These are phyloP conservation scores for Pseudorectes ferrugineus DNA, from an alignment of 2,113 vertebrate genomes.

Conservation along the genomic window DNA sequence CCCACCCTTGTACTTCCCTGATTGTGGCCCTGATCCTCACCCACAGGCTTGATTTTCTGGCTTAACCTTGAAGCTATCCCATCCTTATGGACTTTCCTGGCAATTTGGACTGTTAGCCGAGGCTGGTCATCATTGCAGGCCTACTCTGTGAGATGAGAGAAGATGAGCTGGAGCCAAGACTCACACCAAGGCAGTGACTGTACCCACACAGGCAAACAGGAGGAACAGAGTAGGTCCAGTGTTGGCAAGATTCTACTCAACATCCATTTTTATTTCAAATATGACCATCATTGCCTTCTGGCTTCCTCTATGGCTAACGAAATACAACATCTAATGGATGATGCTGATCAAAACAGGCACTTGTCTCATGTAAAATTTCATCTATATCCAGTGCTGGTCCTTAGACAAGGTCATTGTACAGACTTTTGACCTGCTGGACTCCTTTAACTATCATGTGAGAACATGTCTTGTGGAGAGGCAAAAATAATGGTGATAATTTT, in stretches of 20 bases:
- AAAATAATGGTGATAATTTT: background rate
- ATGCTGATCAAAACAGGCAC: background rate
- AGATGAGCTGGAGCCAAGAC: background rate
- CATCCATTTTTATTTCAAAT: background rate
- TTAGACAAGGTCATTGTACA: background rate
- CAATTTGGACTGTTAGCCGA: background rate
- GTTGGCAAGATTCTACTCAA: background rate
- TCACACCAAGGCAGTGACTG: background rate
- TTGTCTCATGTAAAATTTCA: background rate
- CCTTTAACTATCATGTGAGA: background rate
- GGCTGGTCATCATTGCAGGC: background rate
- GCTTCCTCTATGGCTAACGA: background rate
- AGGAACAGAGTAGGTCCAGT: background rate
- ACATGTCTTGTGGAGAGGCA: background rate
- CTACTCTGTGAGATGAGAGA: background rate
- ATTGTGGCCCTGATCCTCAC: background rate
- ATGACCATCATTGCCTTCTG: background rate
- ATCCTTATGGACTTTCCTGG: background rate
- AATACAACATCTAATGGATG: background rate
- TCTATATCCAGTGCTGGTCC: background rate
- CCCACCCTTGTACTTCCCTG: background rate
- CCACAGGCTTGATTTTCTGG: background rate
- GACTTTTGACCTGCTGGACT: background rate
- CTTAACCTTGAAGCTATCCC: background rate
- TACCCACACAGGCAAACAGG: background rate